Evolutionary conservation across 2,113 vertebrate genomes (phyloP), one percentile per base, ranked within the genome.

Genomic region (Syngnathus scovelli): DNA sequence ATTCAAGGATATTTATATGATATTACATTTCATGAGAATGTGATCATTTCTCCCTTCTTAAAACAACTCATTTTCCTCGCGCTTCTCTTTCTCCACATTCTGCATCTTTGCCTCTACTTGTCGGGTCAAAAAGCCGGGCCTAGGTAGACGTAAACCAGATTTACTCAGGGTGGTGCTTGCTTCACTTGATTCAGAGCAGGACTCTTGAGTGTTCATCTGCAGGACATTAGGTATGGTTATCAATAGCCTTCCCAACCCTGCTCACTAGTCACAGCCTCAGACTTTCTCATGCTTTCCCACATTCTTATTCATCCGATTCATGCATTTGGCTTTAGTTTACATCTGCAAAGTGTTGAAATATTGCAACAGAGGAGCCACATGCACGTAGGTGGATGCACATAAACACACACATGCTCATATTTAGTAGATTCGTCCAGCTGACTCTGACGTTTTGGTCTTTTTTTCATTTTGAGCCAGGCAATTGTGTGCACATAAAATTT

Each of bases 21-120:
- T 86, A 87, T 88, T 81, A 75, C 66, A 76, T 87, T 89, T 86
- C 85, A 82, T 69, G 71, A 72, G 76, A 82, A 78, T 89, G 83
- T 85, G 75, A 43, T 83, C 83, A 85, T 85, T n/a, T 77, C 75
- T 78, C 55, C 78, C 75, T 77, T 83, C 82, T 82, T 39, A 49
- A 60, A 76, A 61, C 36, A 62, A 21, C 61, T 69, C 59, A 6
- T 49, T 67, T 76, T 65, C 38, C 64, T 58, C 71, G 43, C n/a
- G n/a, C 37, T 63, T 65, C 36, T 67, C 46, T 68, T 41, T 60
- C 60, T 58, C 74, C 23, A n/a, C 69, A 61, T 44, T 62, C 66
- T 68, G 37, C 51, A 7, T 36, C 66, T 75, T 62, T 49, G 59
- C 55, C 64, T 75, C 64, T 43, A 51, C 27, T 60, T 62, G 71